Conservation (phyloP, 64 coral and sea anemone species). For the Acropora tenuis region DNA sequence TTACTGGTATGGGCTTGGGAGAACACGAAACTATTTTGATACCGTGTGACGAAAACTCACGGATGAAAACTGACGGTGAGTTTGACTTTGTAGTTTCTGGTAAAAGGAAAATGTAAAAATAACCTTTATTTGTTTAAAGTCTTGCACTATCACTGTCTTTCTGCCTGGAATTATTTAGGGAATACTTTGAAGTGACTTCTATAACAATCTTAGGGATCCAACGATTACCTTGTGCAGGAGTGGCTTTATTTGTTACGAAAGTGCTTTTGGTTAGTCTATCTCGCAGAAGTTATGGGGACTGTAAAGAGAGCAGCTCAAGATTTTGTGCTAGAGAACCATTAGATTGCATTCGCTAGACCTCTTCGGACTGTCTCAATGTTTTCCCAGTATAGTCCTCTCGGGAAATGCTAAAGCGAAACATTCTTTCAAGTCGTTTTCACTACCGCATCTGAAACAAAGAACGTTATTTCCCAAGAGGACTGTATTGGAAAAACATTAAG, state of each 20-base stretch:
- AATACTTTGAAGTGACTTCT: background rate
- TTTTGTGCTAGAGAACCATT: background rate
- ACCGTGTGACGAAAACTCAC: constrained; percentile 45
- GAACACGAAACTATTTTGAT: constrained; percentile 36
- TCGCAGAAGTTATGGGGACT: background rate
- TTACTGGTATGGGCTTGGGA: constrained; percentile 51
- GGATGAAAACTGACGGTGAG: constrained; percentile 47
- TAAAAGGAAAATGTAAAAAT: constrained; percentile 6
- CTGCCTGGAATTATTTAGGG: constrained; percentile 5
- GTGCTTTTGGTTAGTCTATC: constrained; percentile 3
- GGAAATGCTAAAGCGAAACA: background rate
- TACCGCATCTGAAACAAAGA: too few species aligned
- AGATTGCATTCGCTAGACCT: background rate
- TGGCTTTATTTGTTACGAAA: constrained; percentile 12
- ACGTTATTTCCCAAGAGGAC: too few species aligned
- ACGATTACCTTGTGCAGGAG: constrained; percentile 4
- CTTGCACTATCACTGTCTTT: constrained; percentile 11
- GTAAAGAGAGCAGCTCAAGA: background rate
- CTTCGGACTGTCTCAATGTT: constrained; percentile 1
- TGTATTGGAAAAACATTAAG: constrained; percentile 1
- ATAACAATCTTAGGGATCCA: constrained; percentile 1
- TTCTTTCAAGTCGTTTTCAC: background rate
- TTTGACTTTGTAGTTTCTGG: background rate
- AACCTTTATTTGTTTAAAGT: background rate
- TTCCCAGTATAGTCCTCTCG: background rate